Base-by-base conservation (phyloP, 2,888 invertebrate genomes). In the Drosophila mayaguana region DNA sequence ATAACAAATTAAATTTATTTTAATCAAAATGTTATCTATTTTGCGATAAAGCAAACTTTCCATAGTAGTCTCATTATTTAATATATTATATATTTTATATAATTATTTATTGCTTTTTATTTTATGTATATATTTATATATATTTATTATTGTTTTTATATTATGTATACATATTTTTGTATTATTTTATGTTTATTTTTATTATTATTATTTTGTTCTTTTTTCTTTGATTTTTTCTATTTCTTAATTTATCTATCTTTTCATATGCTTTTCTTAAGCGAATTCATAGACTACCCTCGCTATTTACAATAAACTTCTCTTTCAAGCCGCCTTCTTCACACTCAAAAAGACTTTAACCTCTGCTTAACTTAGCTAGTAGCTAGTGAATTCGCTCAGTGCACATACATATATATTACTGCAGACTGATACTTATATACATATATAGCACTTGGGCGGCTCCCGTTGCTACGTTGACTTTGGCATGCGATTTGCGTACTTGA, bases 401-500 rank as follows among this genome's bases (percentile, higher is more conserved):
- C 14, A 14, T 34, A 34, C 12, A 34, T 34, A 36, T 36, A 36
- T 36, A 12, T 11, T 18, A 42, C 18, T 42, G 40, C 16, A 46
- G n/a, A 51, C 32, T 32, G 32, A 20, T 32, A 42, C 46, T n/a
- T 32, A 22, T 5, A 28, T 32, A 32, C 61, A 55, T 51, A 73
- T 60, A 70, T 70, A 68, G 46, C 57, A 57, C 61, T 71, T 67
- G 85, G 81, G 74, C 80, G 82, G 66, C 88, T 72, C 85, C 82
- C 82, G 67, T 80, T 75, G 64, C 66, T 61, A 67, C 59, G 60
- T 63, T 77, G 80, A 72, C 67, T 85, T 83, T 83, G 75, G 80
- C 80, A 78, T 78, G 80, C 72, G 76, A 76, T 78, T 80, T 76
- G 72, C 80, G 78, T 73, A 77, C 74, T 88, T 63, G 79, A 79